These are phyloP conservation scores for Enteromius mattozi DNA, from an alignment of 2,797 vertebrate genomes.

Conservation along the genomic window DNA sequence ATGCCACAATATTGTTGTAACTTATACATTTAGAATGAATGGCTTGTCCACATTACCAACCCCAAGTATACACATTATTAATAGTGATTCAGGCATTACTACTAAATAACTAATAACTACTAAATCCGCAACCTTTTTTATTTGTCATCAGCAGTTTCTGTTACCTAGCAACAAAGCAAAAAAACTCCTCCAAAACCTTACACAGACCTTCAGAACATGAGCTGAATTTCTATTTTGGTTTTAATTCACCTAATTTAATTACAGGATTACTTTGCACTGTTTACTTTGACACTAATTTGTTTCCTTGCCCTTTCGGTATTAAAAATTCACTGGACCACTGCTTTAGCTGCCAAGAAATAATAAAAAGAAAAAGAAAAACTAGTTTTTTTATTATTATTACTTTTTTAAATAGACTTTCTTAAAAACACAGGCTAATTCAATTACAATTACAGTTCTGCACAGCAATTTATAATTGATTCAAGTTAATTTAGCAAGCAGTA, in stretches of 20 bases:
- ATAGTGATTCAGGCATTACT: background rate
- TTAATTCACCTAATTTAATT: slow-evolving; percentile 66
- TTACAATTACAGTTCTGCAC: background rate
- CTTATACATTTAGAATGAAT: background rate
- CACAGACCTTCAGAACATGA: background rate
- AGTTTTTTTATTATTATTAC: background rate
- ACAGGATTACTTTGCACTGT: slow-evolving; percentile 63
- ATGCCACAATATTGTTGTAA: background rate
- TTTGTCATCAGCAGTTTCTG: background rate
- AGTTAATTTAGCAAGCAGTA: slow-evolving; percentile 23
- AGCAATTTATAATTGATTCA: slow-evolving; percentile 33
- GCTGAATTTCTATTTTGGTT: slow-evolving; percentile 7
- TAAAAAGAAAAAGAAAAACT: background rate
- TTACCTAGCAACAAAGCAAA: slow-evolving; percentile 5
- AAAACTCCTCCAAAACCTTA: background rate
- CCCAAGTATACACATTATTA: background rate
- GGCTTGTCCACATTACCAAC: slow-evolving; percentile 54
- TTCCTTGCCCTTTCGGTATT: slow-evolving; percentile 58
- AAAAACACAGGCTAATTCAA: slow-evolving; percentile 20
- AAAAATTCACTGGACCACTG: slow-evolving; percentile 67
- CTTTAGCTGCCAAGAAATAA: slow-evolving; percentile 58
- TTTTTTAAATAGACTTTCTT: slow-evolving; percentile 23
- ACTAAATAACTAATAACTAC: too few relatives aligned
- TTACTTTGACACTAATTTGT: slow-evolving; percentile 68
- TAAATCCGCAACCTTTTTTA: background rate